Evolutionary conservation across 2,797 vertebrate species (phyloP).

Genomic region (Gymnoscopelus braueri): DNA sequence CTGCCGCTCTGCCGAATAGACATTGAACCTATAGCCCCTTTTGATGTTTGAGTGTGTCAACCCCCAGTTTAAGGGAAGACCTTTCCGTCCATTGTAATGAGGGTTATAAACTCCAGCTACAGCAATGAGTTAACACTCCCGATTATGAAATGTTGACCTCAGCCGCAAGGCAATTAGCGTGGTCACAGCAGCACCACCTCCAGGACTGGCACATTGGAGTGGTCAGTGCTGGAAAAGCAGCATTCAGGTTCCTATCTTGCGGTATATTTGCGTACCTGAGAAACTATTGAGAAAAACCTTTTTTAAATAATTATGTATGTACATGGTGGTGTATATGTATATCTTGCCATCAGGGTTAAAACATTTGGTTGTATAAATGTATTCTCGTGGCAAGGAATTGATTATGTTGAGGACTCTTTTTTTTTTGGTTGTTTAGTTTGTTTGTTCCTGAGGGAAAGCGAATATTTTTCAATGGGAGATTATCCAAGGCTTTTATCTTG

Average conservation of each 20-base stretch:
- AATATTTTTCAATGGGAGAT: conserved; percentile 67
- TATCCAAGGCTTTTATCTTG: conserved; percentile 78
- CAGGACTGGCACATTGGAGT: conserved; percentile 62
- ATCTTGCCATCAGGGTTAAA: conserved; percentile 85
- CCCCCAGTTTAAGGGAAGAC: conserved; percentile 69
- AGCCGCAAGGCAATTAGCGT: conserved; percentile 54
- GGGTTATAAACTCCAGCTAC: conserved; percentile 50
- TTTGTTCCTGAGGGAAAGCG: conserved; percentile 69
- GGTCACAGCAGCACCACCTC: conserved; percentile 54
- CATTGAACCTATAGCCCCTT: conserved; percentile 12
- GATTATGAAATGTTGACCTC: conserved; percentile 67
- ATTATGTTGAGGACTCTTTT: conserved; percentile 60
- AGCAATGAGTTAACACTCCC: conserved; percentile 53
- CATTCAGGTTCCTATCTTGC: conserved; percentile 82
- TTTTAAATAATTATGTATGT: conserved; percentile 74
- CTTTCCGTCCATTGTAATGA: conserved; percentile 63
- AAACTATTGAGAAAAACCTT: conserved; percentile 67
- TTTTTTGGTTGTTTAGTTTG: conserved; percentile 62
- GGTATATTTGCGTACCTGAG: conserved; percentile 81
- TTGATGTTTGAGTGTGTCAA: conserved; percentile 11
- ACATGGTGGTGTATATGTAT: conserved; percentile 82
- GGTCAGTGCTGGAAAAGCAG: conserved; percentile 71
- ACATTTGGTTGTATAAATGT: conserved; percentile 79
- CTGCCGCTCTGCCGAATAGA: conserved; percentile 21
- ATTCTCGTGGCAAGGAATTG: conserved; percentile 66